A percentile compares a stretch with the other conserved stretches of the same genome.
Conservation (phyloP, 2,797 vertebrate species). For the Phyllotis vaccarum region DNA sequence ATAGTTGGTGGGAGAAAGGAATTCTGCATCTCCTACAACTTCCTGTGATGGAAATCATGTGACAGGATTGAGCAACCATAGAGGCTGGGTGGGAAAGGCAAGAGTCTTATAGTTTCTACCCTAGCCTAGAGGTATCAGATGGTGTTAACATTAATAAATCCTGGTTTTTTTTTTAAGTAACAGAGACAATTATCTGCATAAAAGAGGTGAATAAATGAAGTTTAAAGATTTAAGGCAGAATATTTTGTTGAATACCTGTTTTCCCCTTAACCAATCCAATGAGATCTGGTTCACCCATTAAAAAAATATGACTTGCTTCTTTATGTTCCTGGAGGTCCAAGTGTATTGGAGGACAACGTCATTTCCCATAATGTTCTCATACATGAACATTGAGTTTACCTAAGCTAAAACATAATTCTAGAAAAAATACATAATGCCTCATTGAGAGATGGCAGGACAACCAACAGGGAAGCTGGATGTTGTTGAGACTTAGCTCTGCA, state of each 20-base stretch:
- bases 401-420: neutral
- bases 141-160: neutral
- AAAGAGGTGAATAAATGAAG: neutral
- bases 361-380: neutral
- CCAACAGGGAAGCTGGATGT: neutral
- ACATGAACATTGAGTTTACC: neutral
- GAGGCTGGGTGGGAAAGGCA: neutral
- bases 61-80: neutral
- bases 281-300: neutral
- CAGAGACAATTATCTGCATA: neutral
- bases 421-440: neutral
- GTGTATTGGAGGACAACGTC: neutral
- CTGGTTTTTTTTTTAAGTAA: slow-evolving; percentile 19
- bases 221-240: slow-evolving; percentile 24
- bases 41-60: neutral
- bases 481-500: neutral
- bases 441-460: no score
- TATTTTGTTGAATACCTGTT: neutral
- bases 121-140: neutral
- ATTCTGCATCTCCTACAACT: neutral
- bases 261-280: neutral
- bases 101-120: neutral
- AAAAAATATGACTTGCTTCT: neutral
- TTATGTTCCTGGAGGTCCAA: neutral
- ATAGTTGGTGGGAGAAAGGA: neutral